A percentile compares a stretch with the other conserved stretches of the same genome.
Conservation (phyloP, 2,888 invertebrate species). For the Drosophila niveifrons region DNA sequence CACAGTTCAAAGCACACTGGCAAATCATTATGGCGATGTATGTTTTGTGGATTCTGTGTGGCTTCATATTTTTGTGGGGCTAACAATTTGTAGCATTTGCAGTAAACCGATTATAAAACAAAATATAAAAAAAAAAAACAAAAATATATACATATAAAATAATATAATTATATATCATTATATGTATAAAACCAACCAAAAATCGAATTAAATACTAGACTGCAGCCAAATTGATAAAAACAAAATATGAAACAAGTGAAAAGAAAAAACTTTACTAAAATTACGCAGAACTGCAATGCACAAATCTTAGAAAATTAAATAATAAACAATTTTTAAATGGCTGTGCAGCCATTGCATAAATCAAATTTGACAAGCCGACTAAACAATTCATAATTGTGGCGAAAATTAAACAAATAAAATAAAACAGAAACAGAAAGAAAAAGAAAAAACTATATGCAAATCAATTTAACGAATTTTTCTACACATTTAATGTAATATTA, state of each 20-base stretch:
- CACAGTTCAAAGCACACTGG: slow-evolving; percentile 5
- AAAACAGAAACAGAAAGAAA: slow-evolving; percentile 23
- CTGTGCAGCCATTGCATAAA: slow-evolving; percentile 60
- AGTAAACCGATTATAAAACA: slow-evolving; percentile 59
- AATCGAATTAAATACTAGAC: slow-evolving; percentile 74
- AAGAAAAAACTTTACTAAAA: slow-evolving; percentile 17
- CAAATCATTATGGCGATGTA: not conserved
- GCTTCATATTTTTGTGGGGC: slow-evolving; percentile 42
- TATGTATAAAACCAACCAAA: slow-evolving; percentile 47
- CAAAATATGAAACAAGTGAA: slow-evolving; percentile 29
- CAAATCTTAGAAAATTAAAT: slow-evolving; percentile 66
- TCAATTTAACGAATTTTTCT: slow-evolving; percentile 81
- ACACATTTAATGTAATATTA: slow-evolving; percentile 79
- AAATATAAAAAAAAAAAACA: slow-evolving; percentile 20
- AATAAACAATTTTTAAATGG: slow-evolving; percentile 52
- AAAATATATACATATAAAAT: slow-evolving; percentile 49
- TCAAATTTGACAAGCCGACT: slow-evolving; percentile 59
- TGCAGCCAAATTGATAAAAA: slow-evolving; percentile 72
- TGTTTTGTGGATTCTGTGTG: slow-evolving; percentile 40
- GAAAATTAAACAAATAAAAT: slow-evolving; percentile 26
- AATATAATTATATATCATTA: slow-evolving; percentile 40
- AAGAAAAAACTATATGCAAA: slow-evolving; percentile 69
- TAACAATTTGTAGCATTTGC: slow-evolving; percentile 79
- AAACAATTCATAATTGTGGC: slow-evolving; percentile 68
- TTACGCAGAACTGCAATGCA: slow-evolving; percentile 71